A percentile compares a stretch with the other conserved stretches of the same genome.
Evolutionary conservation across 2,797 vertebrate species (phyloP).

Genomic region (Melanotaenia maccullochi): DNA sequence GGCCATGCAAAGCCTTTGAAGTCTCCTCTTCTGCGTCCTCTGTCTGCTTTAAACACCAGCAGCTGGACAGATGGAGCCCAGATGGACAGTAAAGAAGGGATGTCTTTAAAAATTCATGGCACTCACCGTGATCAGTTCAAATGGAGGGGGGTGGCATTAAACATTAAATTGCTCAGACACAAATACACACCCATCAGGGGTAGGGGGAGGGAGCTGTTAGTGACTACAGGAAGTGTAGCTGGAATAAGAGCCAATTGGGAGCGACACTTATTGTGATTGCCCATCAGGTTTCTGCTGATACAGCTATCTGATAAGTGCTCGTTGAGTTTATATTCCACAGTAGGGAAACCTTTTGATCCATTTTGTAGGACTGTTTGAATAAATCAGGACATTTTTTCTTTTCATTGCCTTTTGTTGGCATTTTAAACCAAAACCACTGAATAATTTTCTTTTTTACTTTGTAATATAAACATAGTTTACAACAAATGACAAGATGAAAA

Average conservation of each 20-base stretch:
- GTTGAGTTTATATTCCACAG: slow-evolving; percentile 63
- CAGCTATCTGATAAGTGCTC: slow-evolving; percentile 74
- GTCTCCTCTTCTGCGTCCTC: slow-evolving; percentile 65
- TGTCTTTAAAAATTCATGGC: slow-evolving; percentile 88
- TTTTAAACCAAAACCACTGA: not conserved
- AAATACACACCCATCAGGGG: slow-evolving; percentile 37
- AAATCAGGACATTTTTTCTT: not conserved
- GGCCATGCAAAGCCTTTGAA: slow-evolving; percentile 75
- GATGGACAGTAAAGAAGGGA: slow-evolving; percentile 85
- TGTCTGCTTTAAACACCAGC: slow-evolving; percentile 76
- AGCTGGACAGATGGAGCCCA: slow-evolving; percentile 85
- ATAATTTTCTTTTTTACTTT: not conserved
- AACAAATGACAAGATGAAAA: not conserved
- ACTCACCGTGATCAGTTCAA: slow-evolving; percentile 79
- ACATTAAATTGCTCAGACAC: slow-evolving; percentile 82
- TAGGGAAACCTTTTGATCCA: slow-evolving; percentile 54
- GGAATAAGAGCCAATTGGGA: slow-evolving; percentile 74
- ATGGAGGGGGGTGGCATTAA: slow-evolving; percentile 82
- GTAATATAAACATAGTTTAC: not conserved
- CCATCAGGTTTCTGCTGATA: slow-evolving; percentile 75
- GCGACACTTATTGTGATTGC: slow-evolving; percentile 80
- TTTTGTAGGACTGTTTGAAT: slow-evolving; percentile 11
- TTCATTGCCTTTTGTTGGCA: slow-evolving; percentile 32
- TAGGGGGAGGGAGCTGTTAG: slow-evolving; percentile 60
- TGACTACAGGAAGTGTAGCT: slow-evolving; percentile 75